Conservation (phyloP, 2,113 vertebrate species). For the Microtus richardsoni region DNA sequence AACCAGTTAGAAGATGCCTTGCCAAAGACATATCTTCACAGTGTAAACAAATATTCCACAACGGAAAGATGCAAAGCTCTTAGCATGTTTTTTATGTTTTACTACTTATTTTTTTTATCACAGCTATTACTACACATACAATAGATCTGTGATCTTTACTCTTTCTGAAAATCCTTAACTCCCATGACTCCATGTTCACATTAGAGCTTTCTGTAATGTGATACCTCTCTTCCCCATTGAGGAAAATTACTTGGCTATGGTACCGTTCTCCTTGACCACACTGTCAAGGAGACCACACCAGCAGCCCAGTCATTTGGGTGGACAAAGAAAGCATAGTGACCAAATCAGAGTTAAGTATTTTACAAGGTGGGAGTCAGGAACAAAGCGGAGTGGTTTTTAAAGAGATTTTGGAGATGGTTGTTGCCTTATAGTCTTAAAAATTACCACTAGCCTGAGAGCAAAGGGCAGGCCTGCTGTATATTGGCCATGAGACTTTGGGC, state of each 20-base stretch:
- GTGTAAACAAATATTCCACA: background rate
- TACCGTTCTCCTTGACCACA: accelerated
- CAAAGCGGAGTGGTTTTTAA: background rate
- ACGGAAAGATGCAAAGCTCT: background rate
- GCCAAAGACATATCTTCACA: background rate
- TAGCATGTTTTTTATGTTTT: background rate
- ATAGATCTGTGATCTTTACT: background rate
- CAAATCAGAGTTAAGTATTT: background rate
- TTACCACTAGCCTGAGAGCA: background rate
- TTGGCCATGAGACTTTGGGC: background rate
- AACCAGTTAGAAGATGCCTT: background rate
- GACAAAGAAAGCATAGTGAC: background rate
- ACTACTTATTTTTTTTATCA: background rate
- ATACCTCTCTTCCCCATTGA: background rate
- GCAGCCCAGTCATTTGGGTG: background rate
- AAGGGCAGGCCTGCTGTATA: background rate
- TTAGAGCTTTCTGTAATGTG: background rate
- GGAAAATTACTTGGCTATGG: background rate
- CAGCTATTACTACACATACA: background rate
- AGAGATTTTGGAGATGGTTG: background rate
- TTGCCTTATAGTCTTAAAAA: background rate
- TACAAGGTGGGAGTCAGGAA: background rate
- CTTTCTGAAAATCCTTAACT: background rate
- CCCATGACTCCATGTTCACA: background rate
- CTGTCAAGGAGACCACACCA: background rate